Base-by-base conservation (phyloP, 2,113 vertebrate genomes). In the Dascyllus trimaculatus region DNA sequence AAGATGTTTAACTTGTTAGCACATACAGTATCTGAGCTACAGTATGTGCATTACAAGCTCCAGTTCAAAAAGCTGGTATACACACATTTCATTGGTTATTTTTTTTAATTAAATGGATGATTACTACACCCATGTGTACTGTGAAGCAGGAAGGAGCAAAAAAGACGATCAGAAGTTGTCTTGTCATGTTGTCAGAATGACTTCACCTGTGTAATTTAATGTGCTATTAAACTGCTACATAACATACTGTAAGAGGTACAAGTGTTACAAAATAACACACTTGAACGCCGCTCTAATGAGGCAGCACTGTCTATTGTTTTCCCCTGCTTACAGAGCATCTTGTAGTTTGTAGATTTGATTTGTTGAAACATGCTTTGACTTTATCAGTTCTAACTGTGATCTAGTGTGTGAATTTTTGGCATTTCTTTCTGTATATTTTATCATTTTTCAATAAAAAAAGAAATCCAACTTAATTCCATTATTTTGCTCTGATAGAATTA, bases 401-500 rank as follows among this genome's bases (percentile, higher is more conserved):
- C 62, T 81, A 85, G 87, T 70, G 91, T 82, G 93, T 85, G 91
- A 81, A 69, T 77, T 84, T 87, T 86, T 82, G 82, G 81, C 80
- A 88, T 85, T 82, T 90, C 75, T 75, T 67, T 87, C 86, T 83
- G 85, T 90, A 87, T 87, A 88, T 91, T 89, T 89, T 75, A 88
- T 87, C 82, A 71, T 93, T 92, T 93, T 93, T 92, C 88, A 93
- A 93, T 94, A 92, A 92, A 93, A 92, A 69, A 81, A 75, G 15
- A 69, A 72, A 78, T 65, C 38, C 26, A 26, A 71, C 54, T 54
- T 22, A 2, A 38, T n/a, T 84, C 32, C 19, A 61, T 53, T 17
- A 61, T 35, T 69, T 40, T 64, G 14, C 21, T 17, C 11, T 52
- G 2, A 4, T 56, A 25, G 2, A 54, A 1, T 19, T 0, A n/a